Conservation (phyloP, 2,888 invertebrate species). For the Helicoverpa assulta region DNA sequence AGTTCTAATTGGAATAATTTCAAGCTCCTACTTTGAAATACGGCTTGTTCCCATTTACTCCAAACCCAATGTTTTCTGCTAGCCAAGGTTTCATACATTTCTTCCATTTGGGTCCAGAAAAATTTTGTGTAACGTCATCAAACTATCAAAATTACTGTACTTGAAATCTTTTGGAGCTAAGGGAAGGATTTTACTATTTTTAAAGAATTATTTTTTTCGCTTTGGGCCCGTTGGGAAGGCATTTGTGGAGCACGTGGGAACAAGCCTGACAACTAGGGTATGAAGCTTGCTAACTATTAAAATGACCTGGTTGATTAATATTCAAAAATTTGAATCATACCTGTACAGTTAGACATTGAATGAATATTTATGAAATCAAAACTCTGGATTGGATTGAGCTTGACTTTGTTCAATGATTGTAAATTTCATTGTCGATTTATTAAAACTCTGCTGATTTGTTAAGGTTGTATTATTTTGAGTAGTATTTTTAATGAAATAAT, state of each 20-base stretch:
- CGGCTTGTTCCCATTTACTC: no score
- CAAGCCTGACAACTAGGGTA: background rate
- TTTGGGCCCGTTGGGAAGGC: no score
- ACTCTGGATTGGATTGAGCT: constrained; percentile 31
- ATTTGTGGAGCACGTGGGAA: no score
- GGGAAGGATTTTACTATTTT: no score
- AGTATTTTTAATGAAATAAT: no score
- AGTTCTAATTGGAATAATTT: constrained; percentile 4
- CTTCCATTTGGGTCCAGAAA: no score
- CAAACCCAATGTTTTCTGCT: no score
- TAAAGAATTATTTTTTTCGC: no score
- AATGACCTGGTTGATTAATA: constrained; percentile 38
- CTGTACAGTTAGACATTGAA: constrained; percentile 20
- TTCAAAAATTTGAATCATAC: constrained; percentile 39
- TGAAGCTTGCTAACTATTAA: constrained; percentile 18
- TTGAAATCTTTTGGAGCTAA: no score
- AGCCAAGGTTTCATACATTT: no score
- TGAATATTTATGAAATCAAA: constrained; percentile 62
- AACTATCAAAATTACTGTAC: no score
- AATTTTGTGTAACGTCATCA: no score
- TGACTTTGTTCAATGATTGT: constrained; percentile 41
- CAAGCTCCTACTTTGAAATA: background rate
- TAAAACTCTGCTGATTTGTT: constrained; percentile 27
- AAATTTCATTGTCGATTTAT: constrained; percentile 32
- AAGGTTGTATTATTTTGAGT: background rate